Percentiles rank a stretch among this genome's conserved stretches.
Conservation (phyloP, 2,888 invertebrate species). For the Tetheella fluctuosa region DNA sequence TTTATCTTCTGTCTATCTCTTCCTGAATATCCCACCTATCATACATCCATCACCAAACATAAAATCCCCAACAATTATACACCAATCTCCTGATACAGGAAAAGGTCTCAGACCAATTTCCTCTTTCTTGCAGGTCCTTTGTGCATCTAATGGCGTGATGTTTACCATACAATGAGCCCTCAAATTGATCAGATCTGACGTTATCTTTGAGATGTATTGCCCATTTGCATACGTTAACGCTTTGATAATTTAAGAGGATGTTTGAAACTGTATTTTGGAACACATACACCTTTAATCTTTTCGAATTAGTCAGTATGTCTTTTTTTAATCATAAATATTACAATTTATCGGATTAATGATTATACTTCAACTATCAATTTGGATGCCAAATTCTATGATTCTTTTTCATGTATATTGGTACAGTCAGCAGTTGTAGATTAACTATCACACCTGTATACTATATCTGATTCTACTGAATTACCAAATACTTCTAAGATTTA, state of each 20-base stretch:
- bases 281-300: not conserved
- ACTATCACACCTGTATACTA: no score
- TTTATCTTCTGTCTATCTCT: no score
- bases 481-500: no score
- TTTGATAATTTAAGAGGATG: constrained; percentile 32
- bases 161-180: constrained; percentile 58
- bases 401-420: no score
- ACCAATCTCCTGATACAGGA: constrained; percentile 35
- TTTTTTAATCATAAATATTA: not conserved
- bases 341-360: no score
- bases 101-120: constrained; percentile 53
- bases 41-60: not conserved
- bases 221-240: constrained; percentile 47
- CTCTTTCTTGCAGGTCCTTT: constrained; percentile 44
- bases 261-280: constrained; percentile 9
- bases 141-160: constrained; percentile 47
- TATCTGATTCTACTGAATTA: no score
- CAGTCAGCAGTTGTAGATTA: no score
- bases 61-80: constrained; percentile 37
- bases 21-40: not conserved
- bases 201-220: constrained; percentile 43
- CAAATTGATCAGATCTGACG: constrained; percentile 44
- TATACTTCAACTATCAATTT: no score
- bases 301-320: not conserved
- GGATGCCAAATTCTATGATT: no score